These are phyloP conservation scores for Sebastes umbrosus DNA, from an alignment of 2,797 vertebrate species.

Conservation along the genomic window DNA sequence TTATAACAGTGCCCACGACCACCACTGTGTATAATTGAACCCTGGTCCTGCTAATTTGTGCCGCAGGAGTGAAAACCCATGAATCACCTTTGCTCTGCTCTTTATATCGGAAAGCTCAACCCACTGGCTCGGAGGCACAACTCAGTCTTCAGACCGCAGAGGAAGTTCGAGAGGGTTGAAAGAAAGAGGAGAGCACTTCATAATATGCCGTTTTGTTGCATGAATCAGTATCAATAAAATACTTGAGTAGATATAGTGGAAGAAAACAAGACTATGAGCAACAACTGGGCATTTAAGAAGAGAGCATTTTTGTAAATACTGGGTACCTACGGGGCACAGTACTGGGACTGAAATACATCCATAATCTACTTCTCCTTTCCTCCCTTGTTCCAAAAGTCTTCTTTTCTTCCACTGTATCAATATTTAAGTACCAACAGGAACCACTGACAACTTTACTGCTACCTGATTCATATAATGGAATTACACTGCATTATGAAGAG, in stretches of 20 bases:
- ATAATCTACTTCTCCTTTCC: neutral
- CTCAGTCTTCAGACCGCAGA: neutral
- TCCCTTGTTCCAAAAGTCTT: neutral
- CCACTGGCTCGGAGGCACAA: constrained; percentile 22
- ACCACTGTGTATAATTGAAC: constrained; percentile 42
- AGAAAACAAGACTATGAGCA: neutral
- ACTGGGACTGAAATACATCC: neutral
- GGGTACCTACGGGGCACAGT: neutral
- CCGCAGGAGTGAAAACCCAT: constrained; percentile 37
- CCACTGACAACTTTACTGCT: neutral
- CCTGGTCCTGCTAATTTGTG: constrained; percentile 42
- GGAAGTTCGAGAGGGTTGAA: neutral
- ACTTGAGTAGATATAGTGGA: neutral
- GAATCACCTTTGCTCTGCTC: constrained; percentile 42
- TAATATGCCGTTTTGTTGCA: neutral
- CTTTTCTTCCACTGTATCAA: neutral
- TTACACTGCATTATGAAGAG: neutral
- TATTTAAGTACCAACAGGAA: neutral
- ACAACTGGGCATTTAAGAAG: neutral
- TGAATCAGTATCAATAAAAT: neutral
- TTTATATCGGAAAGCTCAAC: constrained; percentile 34
- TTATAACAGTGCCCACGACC: constrained; percentile 46
- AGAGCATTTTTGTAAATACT: neutral
- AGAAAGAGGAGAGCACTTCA: neutral
- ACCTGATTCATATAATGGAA: neutral